A percentile compares a stretch with the other conserved stretches of the same genome.
phyloP scores from a whole-genome alignment of 2,797 vertebrate species.

The Diplodus puntazzo region DNA sequence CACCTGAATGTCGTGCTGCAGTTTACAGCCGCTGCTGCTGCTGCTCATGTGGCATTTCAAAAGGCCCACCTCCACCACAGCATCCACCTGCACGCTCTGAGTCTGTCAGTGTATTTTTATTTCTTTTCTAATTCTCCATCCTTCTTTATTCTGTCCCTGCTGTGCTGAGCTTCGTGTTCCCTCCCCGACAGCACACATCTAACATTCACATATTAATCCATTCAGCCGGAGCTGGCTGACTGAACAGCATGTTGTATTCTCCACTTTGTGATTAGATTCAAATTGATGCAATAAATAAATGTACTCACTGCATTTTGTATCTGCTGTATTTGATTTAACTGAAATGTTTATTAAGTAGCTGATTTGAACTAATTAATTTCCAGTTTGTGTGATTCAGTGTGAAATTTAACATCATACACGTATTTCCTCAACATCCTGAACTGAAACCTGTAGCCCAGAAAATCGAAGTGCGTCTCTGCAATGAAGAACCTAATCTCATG shows the following conservation, averaged over 20 bases:
- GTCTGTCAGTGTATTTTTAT: not conserved
- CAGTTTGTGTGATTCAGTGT: conserved; percentile 2
- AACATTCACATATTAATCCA: not conserved
- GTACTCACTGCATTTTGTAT: not conserved
- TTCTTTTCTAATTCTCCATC: not conserved
- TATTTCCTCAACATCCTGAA: conserved; percentile 1
- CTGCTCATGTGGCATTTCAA: too few species aligned
- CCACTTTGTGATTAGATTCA: not conserved
- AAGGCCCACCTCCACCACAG: not conserved
- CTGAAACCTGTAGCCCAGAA: conserved; percentile 22
- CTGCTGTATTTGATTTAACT: not conserved
- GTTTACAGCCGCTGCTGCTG: not conserved
- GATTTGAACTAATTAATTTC: not conserved
- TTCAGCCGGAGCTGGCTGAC: not conserved
- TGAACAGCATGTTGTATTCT: not conserved
- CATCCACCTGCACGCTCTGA: not conserved
- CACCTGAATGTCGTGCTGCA: conserved; percentile 1
- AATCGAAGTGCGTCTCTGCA: conserved; percentile 19
- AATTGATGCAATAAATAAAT: not conserved
- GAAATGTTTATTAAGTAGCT: not conserved
- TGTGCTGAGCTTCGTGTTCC: not conserved
- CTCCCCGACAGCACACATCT: not conserved
- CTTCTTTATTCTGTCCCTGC: not conserved
- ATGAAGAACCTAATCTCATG: conserved; percentile 43
- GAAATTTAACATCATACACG: conserved; percentile 7